Evolutionary conservation across 2,888 invertebrate genomes (phyloP).

Genomic region (Chaetogeoica ovagalla): DNA sequence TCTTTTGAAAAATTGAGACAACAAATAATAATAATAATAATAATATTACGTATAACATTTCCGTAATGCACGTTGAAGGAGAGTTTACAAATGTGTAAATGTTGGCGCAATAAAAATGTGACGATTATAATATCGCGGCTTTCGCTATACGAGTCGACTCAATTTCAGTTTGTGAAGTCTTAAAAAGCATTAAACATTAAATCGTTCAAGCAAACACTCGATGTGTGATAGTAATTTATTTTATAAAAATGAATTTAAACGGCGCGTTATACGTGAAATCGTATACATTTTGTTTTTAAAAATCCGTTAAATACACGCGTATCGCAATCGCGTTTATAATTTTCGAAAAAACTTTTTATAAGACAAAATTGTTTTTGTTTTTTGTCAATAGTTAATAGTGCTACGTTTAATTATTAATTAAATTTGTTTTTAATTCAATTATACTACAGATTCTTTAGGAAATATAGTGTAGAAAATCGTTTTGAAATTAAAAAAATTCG

Average conservation of each 20-base stretch:
- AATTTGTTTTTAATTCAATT: too few relatives aligned
- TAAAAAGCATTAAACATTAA: slow-evolving; percentile 3
- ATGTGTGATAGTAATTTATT: slow-evolving; percentile 4
- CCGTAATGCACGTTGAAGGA: not conserved
- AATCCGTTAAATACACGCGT: too few relatives aligned
- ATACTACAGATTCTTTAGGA: too few relatives aligned
- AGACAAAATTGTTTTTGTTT: too few relatives aligned
- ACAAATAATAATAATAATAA: not conserved
- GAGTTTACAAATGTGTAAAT: slow-evolving; percentile 9
- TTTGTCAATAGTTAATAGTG: too few relatives aligned
- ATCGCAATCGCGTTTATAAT: too few relatives aligned
- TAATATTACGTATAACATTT: not conserved
- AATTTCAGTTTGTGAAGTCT: slow-evolving; percentile 26
- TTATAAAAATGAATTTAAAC: not conserved
- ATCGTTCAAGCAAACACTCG: not conserved
- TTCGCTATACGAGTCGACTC: not conserved
- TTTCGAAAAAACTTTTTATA: too few relatives aligned
- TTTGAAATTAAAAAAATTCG: too few relatives aligned
- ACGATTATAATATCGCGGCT: slow-evolving; percentile 3
- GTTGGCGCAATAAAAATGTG: not conserved
- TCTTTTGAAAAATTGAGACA: slow-evolving; percentile 4
- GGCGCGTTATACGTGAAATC: too few relatives aligned
- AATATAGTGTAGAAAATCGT: too few relatives aligned
- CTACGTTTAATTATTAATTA: too few relatives aligned
- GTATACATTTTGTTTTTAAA: too few relatives aligned